Evolutionary conservation across 1,140 invertebrate species (phyloP), one percentile per base, ranked within the genome.

Genomic region (Bombus confusus): DNA sequence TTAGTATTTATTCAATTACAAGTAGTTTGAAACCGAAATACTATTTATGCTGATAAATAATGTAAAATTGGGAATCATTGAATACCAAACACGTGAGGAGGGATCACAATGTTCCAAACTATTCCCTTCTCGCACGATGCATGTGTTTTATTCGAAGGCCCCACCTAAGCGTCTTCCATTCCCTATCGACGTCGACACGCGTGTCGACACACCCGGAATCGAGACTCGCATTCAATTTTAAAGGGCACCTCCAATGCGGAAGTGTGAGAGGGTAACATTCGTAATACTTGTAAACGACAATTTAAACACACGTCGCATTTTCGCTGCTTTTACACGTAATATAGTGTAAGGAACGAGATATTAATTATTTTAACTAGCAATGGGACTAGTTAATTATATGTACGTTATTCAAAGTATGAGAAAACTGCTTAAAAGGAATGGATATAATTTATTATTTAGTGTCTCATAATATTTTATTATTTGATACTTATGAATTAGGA

Each of bases 171-270:
- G 88, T 91, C 86, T 89, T 90, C 85, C 88, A 90, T 92, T 92
- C 91, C 83, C 88, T 87, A 83, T 91, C 80, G 84, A 72, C 80
- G 34, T 37, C 66, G 34, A 68, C 66, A 37, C 34, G 66, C 66
- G 34, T 68, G 57, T 80, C 88, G 85, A 93, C 92, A 92, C 91
- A 91, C 91, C 89, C 77, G 92, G 90, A 94, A 93, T 93, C 90
- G 93, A 93, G 89, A 77, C 85, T 72, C 37, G 75, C 89, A 90
- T 93, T 92, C 89, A 93, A 91, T 91, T 93, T 93, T 91, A 91
- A 93, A 90, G 34, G 64, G 68, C 66, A n/a, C 57, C 64, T 64
- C 59, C 43, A 39, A 66, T 82, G 73, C 78, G 47, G 41, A 75
- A 90, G 66, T 84, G 72, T 39, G 39, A 81, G 59, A 90, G 88